Conservation (phyloP, 2,888 invertebrate species). For the Coenonympha arcania region DNA sequence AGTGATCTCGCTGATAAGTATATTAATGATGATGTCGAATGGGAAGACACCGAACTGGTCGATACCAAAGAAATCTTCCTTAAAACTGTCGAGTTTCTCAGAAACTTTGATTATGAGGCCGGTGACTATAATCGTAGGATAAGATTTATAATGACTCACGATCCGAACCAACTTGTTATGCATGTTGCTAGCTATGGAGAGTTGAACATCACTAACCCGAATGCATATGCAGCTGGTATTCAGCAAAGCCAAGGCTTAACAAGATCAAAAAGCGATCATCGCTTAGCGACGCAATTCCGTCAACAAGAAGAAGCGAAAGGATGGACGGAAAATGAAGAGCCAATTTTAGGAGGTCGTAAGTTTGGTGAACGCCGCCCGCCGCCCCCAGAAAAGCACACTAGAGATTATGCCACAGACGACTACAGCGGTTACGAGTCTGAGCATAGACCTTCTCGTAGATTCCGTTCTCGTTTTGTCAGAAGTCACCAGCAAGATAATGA, state of each 20-base stretch:
- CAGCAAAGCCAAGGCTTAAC: slow-evolving; percentile 84
- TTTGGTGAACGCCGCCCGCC: slow-evolving; percentile 81
- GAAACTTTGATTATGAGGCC: slow-evolving; percentile 95
- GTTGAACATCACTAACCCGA: slow-evolving; percentile 82
- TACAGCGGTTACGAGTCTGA: slow-evolving; percentile 81
- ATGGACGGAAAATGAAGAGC: slow-evolving; percentile 79
- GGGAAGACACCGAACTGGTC: slow-evolving; percentile 94
- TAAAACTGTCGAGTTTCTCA: slow-evolving; percentile 94
- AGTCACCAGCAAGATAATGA: slow-evolving; percentile 82
- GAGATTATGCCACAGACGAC: slow-evolving; percentile 77
- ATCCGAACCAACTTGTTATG: slow-evolving; percentile 91
- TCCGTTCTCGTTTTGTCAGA: slow-evolving; percentile 80
- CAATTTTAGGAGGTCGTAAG: slow-evolving; percentile 81
- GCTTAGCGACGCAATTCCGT: slow-evolving; percentile 89
- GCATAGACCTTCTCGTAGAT: slow-evolving; percentile 78
- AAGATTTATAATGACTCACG: slow-evolving; percentile 90
- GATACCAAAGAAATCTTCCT: slow-evolving; percentile 97
- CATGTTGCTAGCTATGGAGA: slow-evolving; percentile 94
- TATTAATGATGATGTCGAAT: slow-evolving; percentile 90
- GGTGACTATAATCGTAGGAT: slow-evolving; percentile 90
- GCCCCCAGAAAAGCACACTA: slow-evolving; percentile 68
- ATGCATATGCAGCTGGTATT: slow-evolving; percentile 74
- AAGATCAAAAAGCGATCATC: slow-evolving; percentile 94
- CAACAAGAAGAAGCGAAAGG: slow-evolving; percentile 84
- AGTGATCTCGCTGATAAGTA: slow-evolving; percentile 97